These are phyloP conservation scores for Heliconius congener DNA, from an alignment of 1,140 invertebrate genomes.

Conservation along the genomic window DNA sequence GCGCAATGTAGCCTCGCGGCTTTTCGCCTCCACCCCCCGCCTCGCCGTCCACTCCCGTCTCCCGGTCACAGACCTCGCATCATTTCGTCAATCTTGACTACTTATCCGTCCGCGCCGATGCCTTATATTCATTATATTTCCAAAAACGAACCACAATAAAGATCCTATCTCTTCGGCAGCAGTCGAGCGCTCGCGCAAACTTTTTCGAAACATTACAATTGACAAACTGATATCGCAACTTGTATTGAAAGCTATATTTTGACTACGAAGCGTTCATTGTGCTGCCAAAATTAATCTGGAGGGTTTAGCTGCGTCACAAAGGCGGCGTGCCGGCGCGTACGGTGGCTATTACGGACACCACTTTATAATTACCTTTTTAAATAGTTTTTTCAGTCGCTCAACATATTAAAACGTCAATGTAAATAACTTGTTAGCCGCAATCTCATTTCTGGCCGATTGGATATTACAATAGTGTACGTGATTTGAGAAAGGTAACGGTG, in stretches of 20 bases:
- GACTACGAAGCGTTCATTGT: conserved; percentile 73
- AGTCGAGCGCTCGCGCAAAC: conserved; percentile 49
- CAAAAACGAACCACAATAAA: conserved; percentile 67
- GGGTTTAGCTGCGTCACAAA: conserved; percentile 76
- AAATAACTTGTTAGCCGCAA: conserved; percentile 82
- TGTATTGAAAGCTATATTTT: conserved; percentile 71
- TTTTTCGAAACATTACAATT: conserved; percentile 68
- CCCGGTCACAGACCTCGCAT: conserved; percentile 75
- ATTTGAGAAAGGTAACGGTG: conserved; percentile 80
- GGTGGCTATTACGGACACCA: conserved; percentile 72
- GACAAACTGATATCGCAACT: conserved; percentile 73
- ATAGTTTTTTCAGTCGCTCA: conserved; percentile 76
- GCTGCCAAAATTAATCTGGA: conserved; percentile 76
- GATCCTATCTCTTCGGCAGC: conserved; percentile 58
- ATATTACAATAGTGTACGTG: conserved; percentile 81
- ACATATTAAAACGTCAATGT: conserved; percentile 81
- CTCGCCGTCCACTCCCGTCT: conserved; percentile 30
- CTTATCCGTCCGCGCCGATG: conserved; percentile 73
- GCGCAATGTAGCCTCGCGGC: conserved; percentile 75
- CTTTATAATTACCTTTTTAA: conserved; percentile 81
- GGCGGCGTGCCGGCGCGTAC: conserved; percentile 72
- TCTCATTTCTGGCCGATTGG: conserved; percentile 80
- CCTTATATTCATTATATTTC: conserved; percentile 75
- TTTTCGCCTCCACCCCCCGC: conserved; percentile 51
- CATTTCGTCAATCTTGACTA: conserved; percentile 76